Base-by-base conservation (phyloP, 2,888 invertebrate species). In the Polymixis lichenea region DNA sequence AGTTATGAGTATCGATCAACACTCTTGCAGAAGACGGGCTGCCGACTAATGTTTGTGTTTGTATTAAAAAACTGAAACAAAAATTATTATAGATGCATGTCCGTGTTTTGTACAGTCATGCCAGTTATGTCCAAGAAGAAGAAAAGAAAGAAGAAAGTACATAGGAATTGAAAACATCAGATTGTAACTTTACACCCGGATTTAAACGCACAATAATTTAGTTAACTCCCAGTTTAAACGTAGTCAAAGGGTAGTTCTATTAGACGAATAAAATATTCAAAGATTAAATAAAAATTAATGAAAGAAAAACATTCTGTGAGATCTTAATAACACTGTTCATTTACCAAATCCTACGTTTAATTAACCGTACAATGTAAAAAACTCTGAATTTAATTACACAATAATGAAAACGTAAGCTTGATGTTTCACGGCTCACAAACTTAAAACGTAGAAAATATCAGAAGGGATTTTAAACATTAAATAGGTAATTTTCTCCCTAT, bases 341-440 rank as follows among this genome's bases (percentile, higher is more conserved):
- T 43, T 19, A 43, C 55, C 19, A 7, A 64, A 46, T 53, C 43
- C 2, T 58, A 3, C 11, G 22, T 49, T 46, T 73, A 58, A 53
- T 58, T 49, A 49, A 58, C 19, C n/a, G 17, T 49, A 58, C 1
- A 60, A 6, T 69, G 19, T 56, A 19, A 25, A n/a, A 25, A 19
- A 43, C 4, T 68, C 43, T 25, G 19, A 51, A 38, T 58, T 51
- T 74, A 46, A 64, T 51, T 49, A 15, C 28, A 22, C 9, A 60
- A 43, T 64, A 22, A 56, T 28, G 62, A 32, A 69, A 62, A 71
- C 51, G 51, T 74, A 17, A 55, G 25, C 51, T 75, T 53, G 3
- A 67, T 32, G 22, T 76, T 61, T 67, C 46, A 61, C 67, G 53
- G n/a, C n/a, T n/a, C n/a, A 67, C 15, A 22, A 58, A 77, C 2